Evolutionary conservation across 2,888 invertebrate genomes (phyloP).

Genomic region (Pachycephus smyrnensis): DNA sequence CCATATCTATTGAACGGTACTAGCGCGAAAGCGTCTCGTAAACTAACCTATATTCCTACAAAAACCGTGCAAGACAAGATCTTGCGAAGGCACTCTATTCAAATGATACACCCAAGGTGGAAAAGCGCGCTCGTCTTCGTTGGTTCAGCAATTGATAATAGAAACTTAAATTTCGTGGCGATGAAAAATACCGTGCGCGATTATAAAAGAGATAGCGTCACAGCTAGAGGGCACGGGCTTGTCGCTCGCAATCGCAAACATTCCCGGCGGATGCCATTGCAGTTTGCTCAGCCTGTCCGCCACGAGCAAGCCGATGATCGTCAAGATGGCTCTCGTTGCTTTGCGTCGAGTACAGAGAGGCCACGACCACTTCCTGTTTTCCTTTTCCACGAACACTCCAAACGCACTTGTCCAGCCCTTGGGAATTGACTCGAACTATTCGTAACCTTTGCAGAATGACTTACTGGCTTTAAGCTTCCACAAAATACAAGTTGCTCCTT

Average conservation of each 20-base stretch:
- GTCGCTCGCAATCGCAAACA: conserved; percentile 22
- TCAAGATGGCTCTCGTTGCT: conserved; percentile 53
- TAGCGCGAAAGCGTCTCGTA: not conserved
- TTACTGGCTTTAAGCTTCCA: not conserved
- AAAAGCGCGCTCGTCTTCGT: not conserved
- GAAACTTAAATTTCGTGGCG: not conserved
- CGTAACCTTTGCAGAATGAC: not conserved
- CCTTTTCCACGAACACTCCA: conserved; percentile 33
- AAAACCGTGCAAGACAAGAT: not conserved
- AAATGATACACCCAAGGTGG: not conserved
- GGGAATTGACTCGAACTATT: not conserved
- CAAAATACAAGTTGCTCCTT: not conserved
- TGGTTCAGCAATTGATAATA: not conserved
- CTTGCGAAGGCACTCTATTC: not conserved
- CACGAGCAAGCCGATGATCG: conserved; percentile 51
- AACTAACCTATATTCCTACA: not conserved
- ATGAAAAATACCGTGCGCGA: conserved; percentile 10
- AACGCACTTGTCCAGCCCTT: conserved; percentile 39
- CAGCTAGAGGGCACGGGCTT: not conserved
- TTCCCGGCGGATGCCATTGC: conserved; percentile 42
- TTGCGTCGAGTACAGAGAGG: conserved; percentile 1
- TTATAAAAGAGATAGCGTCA: not conserved
- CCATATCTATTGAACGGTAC: not conserved
- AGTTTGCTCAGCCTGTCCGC: conserved; percentile 21
- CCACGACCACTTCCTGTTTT: conserved; percentile 22